Percentiles rank a stretch among this genome's conserved stretches.
Evolutionary conservation across 1,140 invertebrate genomes (phyloP).

Genomic region (Sinonovacula constricta): DNA sequence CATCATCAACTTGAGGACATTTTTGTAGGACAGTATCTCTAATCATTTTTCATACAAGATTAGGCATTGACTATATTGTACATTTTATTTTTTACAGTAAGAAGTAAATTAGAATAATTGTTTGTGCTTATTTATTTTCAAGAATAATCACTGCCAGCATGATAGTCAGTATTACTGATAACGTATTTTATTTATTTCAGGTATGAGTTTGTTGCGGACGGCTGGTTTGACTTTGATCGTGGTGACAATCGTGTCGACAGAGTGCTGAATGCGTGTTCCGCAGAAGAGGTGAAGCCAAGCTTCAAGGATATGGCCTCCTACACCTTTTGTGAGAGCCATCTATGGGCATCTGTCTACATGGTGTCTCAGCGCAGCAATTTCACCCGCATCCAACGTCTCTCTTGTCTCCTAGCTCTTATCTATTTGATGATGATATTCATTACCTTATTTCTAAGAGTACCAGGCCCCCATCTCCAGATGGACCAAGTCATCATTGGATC

Average conservation of each 20-base stretch:
- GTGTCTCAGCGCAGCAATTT: conserved; percentile 55
- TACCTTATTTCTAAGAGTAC: conserved; percentile 67
- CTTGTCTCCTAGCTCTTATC: conserved; percentile 65
- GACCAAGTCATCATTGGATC: conserved; percentile 46
- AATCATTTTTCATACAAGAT: no score
- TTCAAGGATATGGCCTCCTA: conserved; percentile 77
- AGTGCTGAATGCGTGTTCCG: conserved; percentile 66
- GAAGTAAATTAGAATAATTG: no score
- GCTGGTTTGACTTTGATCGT: conserved; percentile 74
- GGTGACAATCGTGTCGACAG: conserved; percentile 73
- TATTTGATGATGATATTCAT: conserved; percentile 73
- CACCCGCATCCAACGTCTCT: conserved; percentile 67
- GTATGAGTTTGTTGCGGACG: conserved; percentile 72
- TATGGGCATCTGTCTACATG: conserved; percentile 56
- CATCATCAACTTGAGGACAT: no score
- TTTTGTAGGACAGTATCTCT: no score
- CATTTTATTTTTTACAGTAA: no score
- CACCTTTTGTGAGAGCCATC: conserved; percentile 59
- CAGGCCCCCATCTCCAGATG: not conserved
- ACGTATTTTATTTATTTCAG: conserved; percentile 59
- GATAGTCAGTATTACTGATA: no score
- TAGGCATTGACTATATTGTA: no score
- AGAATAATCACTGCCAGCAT: no score
- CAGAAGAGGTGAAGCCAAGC: conserved; percentile 67
- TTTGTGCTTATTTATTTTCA: no score